Percentiles rank a stretch among this genome's conserved stretches.
These are phyloP conservation scores for Takifugu ocellatus DNA, from an alignment of 2,797 vertebrate species.

Conservation along the genomic window DNA sequence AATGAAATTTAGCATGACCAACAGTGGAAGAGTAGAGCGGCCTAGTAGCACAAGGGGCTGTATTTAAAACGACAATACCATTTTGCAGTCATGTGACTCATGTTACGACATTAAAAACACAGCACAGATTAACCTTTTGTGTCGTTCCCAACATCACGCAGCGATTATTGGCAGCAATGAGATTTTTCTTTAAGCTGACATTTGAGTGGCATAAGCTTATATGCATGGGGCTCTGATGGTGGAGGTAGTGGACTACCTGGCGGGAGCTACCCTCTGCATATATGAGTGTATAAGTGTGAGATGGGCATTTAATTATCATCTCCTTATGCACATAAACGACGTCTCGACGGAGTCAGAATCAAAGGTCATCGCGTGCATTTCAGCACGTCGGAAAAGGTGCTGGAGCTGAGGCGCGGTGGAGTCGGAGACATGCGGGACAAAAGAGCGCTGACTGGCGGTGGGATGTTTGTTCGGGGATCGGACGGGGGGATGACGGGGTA, in stretches of 20 bases:
- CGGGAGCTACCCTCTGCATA: background rate
- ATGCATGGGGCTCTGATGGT: conserved; percentile 5
- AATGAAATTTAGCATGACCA: no score
- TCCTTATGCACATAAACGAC: background rate
- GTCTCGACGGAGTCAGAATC: conserved; percentile 14
- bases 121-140: conserved; percentile 34
- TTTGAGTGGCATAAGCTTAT: conserved; percentile 33
- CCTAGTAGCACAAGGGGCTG: no score
- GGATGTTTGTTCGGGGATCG: conserved; percentile 14
- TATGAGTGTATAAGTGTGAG: background rate
- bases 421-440: conserved; percentile 15
- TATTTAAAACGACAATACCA: no score
- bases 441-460: conserved; percentile 9
- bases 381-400: conserved; percentile 58
- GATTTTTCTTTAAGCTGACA: conserved; percentile 31
- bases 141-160: conserved; percentile 47
- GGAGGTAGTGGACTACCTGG: conserved; percentile 1
- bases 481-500: conserved; percentile 15
- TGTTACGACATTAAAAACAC: conserved; percentile 2
- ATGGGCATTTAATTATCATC: background rate
- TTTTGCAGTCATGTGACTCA: no score
- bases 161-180: conserved; percentile 18
- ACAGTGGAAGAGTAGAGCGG: no score
- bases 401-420: conserved; percentile 22
- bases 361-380: conserved; percentile 52